Percentiles rank a stretch among this genome's conserved stretches.
Evolutionary conservation across 2,113 vertebrate species (phyloP).

Genomic region (Ramphastos sulfuratus): DNA sequence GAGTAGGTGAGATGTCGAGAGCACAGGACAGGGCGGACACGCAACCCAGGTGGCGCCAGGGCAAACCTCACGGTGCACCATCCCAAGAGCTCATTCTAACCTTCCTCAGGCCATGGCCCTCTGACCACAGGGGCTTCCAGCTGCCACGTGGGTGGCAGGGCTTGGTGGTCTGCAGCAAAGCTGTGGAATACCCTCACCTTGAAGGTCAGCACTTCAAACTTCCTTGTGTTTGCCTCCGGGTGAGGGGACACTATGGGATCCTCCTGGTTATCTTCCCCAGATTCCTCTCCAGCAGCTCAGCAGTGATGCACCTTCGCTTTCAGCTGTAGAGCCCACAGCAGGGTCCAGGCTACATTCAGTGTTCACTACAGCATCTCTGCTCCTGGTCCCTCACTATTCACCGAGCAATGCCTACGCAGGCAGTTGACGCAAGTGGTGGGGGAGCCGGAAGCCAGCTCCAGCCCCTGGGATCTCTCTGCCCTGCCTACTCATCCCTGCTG

Average conservation of each 20-base stretch:
- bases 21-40: background rate
- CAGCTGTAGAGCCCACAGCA: background rate
- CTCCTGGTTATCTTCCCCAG: background rate
- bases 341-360: background rate
- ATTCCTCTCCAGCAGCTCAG: background rate
- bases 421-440: background rate
- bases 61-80: rapidly evolving
- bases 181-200: background rate
- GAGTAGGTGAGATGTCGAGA: background rate
- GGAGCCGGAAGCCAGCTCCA: background rate
- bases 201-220: rapidly evolving
- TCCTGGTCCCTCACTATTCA: background rate
- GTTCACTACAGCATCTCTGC: background rate
- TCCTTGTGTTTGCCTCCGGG: background rate
- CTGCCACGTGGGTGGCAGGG: background rate
- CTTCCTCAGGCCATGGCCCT: background rate
- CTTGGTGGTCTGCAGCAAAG: background rate
- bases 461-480: background rate
- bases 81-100: rapidly evolving
- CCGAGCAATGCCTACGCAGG: background rate
- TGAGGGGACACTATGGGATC: rapidly evolving
- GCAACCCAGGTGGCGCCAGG: background rate
- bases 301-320: background rate
- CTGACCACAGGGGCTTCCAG: background rate
- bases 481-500: slow-evolving; percentile 39